These are phyloP conservation scores for Himantopus leucocephalus DNA, from an alignment of 2,113 vertebrate genomes.

Conservation along the genomic window DNA sequence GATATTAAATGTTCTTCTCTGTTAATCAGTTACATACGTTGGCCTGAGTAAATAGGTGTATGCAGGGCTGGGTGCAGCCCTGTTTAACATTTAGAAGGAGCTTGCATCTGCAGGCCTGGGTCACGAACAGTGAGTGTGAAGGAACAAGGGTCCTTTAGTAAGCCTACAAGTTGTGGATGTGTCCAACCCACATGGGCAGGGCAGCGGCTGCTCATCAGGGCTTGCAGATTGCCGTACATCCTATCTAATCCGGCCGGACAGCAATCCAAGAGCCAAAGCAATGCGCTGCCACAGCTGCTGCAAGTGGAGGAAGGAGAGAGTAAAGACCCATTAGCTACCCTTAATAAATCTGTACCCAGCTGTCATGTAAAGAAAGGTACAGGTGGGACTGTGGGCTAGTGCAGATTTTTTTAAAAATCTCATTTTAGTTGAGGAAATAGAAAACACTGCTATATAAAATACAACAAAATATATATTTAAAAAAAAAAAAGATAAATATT, in stretches of 20 bases:
- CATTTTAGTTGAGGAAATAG: not conserved
- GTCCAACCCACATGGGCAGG: accelerated
- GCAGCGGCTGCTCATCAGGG: not conserved
- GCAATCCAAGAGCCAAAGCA: not conserved
- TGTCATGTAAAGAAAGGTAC: not conserved
- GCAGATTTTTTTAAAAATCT: not conserved
- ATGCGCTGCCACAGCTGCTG: accelerated
- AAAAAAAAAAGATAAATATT: not conserved
- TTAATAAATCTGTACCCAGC: not conserved
- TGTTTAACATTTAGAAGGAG: not conserved
- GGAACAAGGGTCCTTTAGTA: not conserved
- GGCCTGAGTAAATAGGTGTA: not conserved
- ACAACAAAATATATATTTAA: not conserved
- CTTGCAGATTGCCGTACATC: not conserved
- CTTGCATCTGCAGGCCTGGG: not conserved
- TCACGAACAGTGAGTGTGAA: accelerated
- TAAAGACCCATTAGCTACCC: not conserved
- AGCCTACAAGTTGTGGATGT: not conserved
- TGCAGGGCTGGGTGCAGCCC: not conserved
- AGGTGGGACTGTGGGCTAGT: too few species aligned
- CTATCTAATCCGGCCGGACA: accelerated
- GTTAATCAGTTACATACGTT: not conserved
- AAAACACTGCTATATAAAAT: not conserved
- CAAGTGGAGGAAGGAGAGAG: not conserved
- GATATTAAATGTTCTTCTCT: not conserved